A percentile compares a stretch with the other conserved stretches of the same genome.
These are phyloP conservation scores for Phenacoccus solenopsis DNA, from an alignment of 1,140 invertebrate species.

Conservation along the genomic window DNA sequence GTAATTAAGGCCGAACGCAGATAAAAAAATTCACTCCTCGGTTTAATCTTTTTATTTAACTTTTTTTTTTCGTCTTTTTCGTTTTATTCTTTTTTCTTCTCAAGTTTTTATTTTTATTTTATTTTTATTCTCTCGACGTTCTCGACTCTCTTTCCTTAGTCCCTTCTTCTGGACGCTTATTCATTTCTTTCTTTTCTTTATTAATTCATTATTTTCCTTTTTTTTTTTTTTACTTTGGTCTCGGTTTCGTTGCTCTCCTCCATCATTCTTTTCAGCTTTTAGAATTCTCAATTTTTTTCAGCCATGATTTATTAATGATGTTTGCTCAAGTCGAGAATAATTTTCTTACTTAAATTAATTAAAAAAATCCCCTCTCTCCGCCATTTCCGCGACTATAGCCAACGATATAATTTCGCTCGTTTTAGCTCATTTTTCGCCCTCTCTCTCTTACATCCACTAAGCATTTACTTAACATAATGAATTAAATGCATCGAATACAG, in stretches of 20 bases:
- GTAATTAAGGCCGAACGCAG: neutral
- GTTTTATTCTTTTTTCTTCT: no score
- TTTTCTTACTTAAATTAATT: neutral
- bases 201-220: neutral
- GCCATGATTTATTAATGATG: neutral
- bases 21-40: neutral
- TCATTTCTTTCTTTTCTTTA: neutral
- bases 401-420: neutral
- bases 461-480: no score
- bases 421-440: neutral
- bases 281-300: neutral
- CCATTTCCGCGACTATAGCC: neutral
- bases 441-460: no score
- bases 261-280: neutral
- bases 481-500: no score
- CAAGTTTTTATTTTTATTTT: no score
- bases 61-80: neutral
- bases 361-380: no score
- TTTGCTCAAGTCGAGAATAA: neutral
- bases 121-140: neutral
- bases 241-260: neutral
- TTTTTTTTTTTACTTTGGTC: neutral
- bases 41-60: constrained; percentile 3
- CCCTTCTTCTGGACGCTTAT: neutral
- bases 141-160: no score